Evolutionary conservation across 2,888 invertebrate species (phyloP).

Genomic region (Archips xylosteana): DNA sequence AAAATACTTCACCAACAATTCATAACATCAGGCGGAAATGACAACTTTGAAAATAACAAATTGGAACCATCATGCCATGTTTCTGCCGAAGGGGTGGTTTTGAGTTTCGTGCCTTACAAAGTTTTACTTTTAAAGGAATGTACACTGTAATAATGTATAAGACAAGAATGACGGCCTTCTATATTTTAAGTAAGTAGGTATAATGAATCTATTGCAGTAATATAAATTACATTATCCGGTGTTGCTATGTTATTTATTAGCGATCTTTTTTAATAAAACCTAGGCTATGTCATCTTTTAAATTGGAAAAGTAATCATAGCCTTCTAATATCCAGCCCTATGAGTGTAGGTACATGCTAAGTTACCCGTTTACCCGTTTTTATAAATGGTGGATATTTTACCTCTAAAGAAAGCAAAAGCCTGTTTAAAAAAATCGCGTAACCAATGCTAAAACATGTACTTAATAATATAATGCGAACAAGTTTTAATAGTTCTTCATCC

Average conservation of each 20-base stretch:
- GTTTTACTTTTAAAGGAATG: background rate
- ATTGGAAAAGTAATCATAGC: no score
- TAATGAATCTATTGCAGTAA: background rate
- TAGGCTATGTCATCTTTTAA: no score
- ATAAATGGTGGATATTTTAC: no score
- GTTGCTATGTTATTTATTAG: no score
- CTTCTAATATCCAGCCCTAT: no score
- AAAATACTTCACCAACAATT: constrained; percentile 11
- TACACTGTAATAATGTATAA: background rate
- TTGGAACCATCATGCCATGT: constrained; percentile 4
- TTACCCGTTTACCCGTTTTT: no score
- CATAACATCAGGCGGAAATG: constrained; percentile 11
- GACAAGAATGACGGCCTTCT: background rate
- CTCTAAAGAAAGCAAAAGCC: no score
- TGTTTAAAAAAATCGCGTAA: no score
- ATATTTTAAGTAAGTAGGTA: background rate
- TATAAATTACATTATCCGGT: background rate
- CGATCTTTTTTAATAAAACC: no score
- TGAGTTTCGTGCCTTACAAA: background rate
- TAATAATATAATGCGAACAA: no score
- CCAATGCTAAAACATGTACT: no score
- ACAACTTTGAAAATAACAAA: constrained; percentile 11
- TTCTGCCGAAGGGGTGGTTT: background rate
- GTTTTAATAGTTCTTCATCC: background rate
- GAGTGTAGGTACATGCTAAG: no score